Evolutionary conservation across 2,113 vertebrate species (phyloP), one percentile per base, ranked within the genome.

Genomic region (Isichthys henryi): DNA sequence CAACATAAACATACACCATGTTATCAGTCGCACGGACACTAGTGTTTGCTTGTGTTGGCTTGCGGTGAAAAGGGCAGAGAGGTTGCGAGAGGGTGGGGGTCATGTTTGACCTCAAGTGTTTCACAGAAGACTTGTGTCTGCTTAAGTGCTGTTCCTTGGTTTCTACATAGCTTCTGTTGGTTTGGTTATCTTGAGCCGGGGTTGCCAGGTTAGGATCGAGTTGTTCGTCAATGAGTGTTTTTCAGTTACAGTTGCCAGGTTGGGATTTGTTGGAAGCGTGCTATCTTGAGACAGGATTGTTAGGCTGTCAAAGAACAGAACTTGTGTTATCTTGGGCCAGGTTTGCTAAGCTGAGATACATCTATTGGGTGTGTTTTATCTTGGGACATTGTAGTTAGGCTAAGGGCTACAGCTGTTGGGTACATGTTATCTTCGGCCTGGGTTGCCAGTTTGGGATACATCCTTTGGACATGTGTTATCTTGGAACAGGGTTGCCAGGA

Each of bases 271-370:
- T 80, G 74, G 31, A 17, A 19, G 35, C 15, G 19, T 80, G 74
- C 35, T 80, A 80, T 80, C 74, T 43, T 80, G 74, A 43, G 74
- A 80, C 35, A 43, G 35, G 35, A 43, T 43, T 43, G 74, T 80
- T 80, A 80, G 74, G 31, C 74, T 80, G 15, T 39, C 35, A 35
- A 39, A 43, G 74, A 80, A 43, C 74, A 43, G 17, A 19, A 43
- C 74, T 80, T 80, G 35, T 80, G 31, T 80, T 80, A 80, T 80
- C 74, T 31, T 80, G 74, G 74, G 74, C 74, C 35, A 77, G 74
- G 74, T 15, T 80, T 17, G 74, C 74, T 19, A 80, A 15, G 74
- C 13, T 80, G 74, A 43, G 31, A 43, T 80, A 11, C 74, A 43
- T 80, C 74, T 43, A 43, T 80, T 80, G 5, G 35, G 74, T 80